Evolutionary conservation across 2,888 invertebrate species (phyloP).

Genomic region (Drosophila meridionalis): DNA sequence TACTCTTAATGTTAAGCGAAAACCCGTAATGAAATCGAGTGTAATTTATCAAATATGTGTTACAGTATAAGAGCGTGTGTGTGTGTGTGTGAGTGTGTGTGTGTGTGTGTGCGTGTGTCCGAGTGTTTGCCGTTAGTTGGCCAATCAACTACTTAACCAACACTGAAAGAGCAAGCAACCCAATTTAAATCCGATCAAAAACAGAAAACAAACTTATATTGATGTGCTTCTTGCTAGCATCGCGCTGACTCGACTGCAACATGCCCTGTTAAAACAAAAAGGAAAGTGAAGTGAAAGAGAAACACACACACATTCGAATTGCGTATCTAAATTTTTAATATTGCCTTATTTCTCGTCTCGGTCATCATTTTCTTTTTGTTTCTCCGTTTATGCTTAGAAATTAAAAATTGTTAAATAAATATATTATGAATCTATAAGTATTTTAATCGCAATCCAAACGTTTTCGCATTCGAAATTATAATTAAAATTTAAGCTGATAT

Average conservation of each 20-base stretch:
- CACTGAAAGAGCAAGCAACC: constrained; percentile 9
- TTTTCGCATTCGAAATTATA: neutral
- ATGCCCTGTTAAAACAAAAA: constrained; percentile 26
- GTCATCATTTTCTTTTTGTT: constrained; percentile 3
- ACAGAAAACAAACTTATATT: constrained; percentile 5
- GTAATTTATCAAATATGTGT: constrained; percentile 15
- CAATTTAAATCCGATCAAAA: constrained; percentile 41
- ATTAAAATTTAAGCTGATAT: neutral
- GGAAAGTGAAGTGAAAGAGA: neutral
- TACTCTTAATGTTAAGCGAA: constrained; percentile 71
- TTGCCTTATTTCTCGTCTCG: constrained; percentile 16
- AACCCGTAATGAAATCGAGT: constrained; percentile 37
- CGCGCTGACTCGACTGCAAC: constrained; percentile 24
- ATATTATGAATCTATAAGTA: constrained; percentile 24
- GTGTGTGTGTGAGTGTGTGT: constrained; percentile 11
- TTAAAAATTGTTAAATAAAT: constrained; percentile 46
- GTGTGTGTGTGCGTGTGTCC: constrained; percentile 2
- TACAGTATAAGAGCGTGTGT: neutral
- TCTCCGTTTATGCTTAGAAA: constrained; percentile 24
- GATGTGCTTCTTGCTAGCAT: constrained; percentile 10
- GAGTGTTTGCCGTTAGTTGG: constrained; percentile 21
- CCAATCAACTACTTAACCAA: constrained; percentile 29
- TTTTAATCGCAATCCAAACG: neutral
- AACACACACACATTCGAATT: constrained; percentile 1
- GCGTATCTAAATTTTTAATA: constrained; percentile 4